These are phyloP conservation scores for Neosalanx taihuensis DNA, from an alignment of 2,797 vertebrate genomes.

Conservation along the genomic window DNA sequence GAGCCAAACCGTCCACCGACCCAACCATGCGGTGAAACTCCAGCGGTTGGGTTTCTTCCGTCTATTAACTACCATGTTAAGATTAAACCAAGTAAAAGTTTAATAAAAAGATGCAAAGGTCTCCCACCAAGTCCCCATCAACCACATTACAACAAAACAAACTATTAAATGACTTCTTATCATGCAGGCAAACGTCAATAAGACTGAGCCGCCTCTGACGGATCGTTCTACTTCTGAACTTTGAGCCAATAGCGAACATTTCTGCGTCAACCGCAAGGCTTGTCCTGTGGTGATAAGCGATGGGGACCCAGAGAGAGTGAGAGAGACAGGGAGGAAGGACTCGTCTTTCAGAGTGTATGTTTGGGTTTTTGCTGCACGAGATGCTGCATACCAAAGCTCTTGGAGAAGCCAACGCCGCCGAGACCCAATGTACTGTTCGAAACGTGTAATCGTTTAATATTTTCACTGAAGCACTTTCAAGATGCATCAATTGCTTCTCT, in stretches of 20 bases:
- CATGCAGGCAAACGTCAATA: no score
- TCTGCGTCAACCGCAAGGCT: conserved; percentile 45
- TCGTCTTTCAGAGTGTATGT: conserved; percentile 51
- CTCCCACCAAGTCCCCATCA: no score
- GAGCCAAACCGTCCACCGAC: conserved; percentile 1
- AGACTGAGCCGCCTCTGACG: background rate
- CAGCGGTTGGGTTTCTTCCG: no score
- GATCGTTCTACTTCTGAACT: conserved; percentile 18
- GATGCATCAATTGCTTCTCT: conserved; percentile 48
- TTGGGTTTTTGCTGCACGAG: conserved; percentile 58
- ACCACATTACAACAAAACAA: no score
- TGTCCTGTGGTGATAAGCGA: conserved; percentile 57
- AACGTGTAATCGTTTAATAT: conserved; percentile 46
- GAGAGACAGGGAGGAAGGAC: conserved; percentile 45
- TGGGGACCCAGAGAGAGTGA: conserved; percentile 31
- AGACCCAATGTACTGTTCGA: conserved; percentile 49
- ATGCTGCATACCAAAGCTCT: conserved; percentile 55
- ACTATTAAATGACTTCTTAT: no score
- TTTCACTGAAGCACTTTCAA: conserved; percentile 38
- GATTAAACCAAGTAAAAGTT: no score
- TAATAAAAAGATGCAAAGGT: no score
- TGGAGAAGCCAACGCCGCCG: conserved; percentile 43
- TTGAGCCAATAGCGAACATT: conserved; percentile 47
- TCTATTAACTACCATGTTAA: no score
- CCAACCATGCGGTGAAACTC: no score